Conservation (phyloP, 2,888 invertebrate species). For the Lasius fuliginosus region DNA sequence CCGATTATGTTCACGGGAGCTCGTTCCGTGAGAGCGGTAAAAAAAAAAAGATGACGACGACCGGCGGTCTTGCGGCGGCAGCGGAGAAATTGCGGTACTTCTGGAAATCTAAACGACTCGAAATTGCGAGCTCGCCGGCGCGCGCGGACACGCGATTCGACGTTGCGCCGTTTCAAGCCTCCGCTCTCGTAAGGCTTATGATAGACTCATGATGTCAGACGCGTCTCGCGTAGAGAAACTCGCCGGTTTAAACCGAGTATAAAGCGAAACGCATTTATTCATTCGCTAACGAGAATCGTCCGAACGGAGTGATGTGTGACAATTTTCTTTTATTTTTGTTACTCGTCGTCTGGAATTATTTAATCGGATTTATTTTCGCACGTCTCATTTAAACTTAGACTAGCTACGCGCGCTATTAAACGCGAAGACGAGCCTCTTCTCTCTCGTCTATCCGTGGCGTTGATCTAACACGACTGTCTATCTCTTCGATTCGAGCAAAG, state of each 20-base stretch:
- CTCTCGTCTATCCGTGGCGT: neutral
- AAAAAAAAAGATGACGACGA: slow-evolving; percentile 12
- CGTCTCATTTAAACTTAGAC: neutral
- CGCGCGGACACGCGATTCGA: slow-evolving; percentile 50
- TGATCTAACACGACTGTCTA: neutral
- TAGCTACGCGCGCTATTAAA: neutral
- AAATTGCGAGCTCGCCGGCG: slow-evolving; percentile 54
- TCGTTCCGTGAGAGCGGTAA: slow-evolving; percentile 22
- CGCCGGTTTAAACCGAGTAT: neutral
- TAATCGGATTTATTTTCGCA: neutral
- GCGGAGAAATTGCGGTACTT: slow-evolving; percentile 50
- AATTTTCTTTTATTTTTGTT: neutral
- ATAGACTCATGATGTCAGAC: neutral
- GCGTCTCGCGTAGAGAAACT: neutral
- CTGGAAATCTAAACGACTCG: slow-evolving; percentile 49
- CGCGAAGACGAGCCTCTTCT: neutral
- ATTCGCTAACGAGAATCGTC: neutral
- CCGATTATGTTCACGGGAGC: slow-evolving; percentile 41
- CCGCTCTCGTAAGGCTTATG: neutral
- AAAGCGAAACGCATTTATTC: neutral
- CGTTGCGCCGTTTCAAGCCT: slow-evolving; percentile 10
- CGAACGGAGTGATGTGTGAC: neutral
- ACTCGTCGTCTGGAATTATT: slow-evolving; percentile 3
- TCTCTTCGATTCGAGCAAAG: slow-evolving; percentile 27
- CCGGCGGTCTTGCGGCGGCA: neutral